phyloP scores from a whole-genome alignment of 2,888 invertebrate genomes.

The Octonoba sinensis region DNA sequence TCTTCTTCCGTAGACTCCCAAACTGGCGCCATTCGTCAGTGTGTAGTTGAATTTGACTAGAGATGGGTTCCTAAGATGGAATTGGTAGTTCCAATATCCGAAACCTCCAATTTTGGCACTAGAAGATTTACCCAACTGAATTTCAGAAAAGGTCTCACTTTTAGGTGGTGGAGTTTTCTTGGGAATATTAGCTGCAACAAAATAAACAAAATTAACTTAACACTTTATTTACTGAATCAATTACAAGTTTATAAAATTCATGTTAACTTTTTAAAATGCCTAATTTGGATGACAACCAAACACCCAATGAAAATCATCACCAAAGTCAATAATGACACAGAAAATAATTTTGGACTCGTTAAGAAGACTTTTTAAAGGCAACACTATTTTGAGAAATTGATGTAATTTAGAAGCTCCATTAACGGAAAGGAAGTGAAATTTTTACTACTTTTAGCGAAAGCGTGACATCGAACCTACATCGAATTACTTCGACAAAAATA shows the following conservation, averaged over 20 bases:
- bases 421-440: no score
- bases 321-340: no score
- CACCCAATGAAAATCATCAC: no score
- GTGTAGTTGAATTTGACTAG: conserved; percentile 80
- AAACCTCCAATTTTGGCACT: conserved; percentile 87
- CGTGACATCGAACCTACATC: no score
- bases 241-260: background rate
- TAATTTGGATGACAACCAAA: no score
- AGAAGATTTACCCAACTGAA: conserved; percentile 81
- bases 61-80: conserved; percentile 78
- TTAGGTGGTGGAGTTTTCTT: conserved; percentile 86
- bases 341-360: no score
- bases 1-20: conserved; percentile 69
- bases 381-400: no score
- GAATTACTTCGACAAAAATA: no score
- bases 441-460: no score
- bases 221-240: background rate
- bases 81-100: conserved; percentile 94
- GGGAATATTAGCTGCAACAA: conserved; percentile 46
- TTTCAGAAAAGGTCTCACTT: conserved; percentile 74
- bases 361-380: no score
- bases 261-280: no score
- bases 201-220: background rate
- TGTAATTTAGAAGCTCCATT: no score
- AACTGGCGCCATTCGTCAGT: conserved; percentile 75